These are phyloP conservation scores for Chlorospingus semifuscus DNA, from an alignment of 2,797 vertebrate species.

Conservation along the genomic window DNA sequence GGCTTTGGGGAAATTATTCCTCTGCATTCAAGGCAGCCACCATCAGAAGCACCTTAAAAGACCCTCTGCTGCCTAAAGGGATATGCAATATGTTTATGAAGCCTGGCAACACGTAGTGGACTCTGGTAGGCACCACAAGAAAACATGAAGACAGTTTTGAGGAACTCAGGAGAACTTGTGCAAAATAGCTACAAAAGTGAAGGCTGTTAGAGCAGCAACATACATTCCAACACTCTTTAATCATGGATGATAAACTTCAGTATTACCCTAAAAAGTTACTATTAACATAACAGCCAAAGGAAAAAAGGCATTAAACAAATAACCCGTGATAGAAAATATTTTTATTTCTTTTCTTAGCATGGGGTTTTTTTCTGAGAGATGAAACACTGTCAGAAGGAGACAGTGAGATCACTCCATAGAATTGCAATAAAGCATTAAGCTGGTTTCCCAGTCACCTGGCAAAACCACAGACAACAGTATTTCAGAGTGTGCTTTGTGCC, in stretches of 20 bases:
- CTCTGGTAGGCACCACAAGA: background rate
- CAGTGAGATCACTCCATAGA: background rate
- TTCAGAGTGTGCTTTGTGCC: background rate
- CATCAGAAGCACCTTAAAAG: background rate
- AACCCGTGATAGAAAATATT: background rate
- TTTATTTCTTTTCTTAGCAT: background rate
- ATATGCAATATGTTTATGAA: background rate
- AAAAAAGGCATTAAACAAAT: background rate
- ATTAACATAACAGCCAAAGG: background rate
- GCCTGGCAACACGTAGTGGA: accelerated
- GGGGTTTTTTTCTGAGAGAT: background rate
- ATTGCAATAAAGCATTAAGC: background rate
- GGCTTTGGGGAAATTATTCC: background rate
- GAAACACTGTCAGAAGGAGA: background rate
- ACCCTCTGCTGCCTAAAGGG: background rate
- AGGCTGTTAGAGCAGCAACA: background rate
- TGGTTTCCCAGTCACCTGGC: background rate
- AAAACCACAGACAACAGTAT: background rate
- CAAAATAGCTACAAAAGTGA: background rate
- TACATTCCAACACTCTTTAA: background rate
- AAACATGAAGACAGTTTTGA: background rate
- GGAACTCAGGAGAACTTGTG: background rate
- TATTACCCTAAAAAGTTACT: background rate
- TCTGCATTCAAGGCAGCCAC: background rate
- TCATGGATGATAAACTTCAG: background rate